These are phyloP conservation scores for Amphimedon queenslandica DNA, from an alignment of 37 sponge, comb jelly and placozoan genomes.

Conservation along the genomic window DNA sequence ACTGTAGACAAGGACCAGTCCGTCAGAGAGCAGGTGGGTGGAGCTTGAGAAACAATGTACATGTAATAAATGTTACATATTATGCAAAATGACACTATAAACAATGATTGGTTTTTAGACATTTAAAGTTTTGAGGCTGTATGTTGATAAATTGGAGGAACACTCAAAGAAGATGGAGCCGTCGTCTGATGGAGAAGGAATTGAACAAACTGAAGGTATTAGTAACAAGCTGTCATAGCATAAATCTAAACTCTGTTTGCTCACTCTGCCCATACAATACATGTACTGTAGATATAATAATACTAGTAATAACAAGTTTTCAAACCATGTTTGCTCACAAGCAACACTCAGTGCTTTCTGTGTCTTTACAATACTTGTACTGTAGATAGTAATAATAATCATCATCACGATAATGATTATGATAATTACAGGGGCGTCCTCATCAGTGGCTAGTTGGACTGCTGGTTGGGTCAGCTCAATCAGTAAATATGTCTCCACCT, in stretches of 20 bases:
- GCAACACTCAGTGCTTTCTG: neutral
- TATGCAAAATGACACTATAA: neutral
- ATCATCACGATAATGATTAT: no score
- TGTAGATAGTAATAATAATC: no score
- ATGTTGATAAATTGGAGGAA: conserved; percentile 66
- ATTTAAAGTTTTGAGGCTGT: conserved; percentile 49
- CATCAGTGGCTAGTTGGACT: neutral
- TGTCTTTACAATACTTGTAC: neutral
- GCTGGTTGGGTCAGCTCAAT: neutral
- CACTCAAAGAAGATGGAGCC: conserved; percentile 63
- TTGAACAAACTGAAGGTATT: neutral
- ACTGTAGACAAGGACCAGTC: conserved; percentile 82
- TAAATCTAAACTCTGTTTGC: neutral
- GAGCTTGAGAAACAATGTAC: neutral
- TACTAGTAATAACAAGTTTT: neutral
- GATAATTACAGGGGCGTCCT: no score
- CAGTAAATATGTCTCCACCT: no score
- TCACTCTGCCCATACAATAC: no score
- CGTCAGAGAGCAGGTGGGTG: conserved; percentile 78
- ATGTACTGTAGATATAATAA: neutral
- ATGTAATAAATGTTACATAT: neutral
- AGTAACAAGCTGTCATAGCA: no score
- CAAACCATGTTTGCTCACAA: neutral
- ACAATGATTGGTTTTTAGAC: conserved; percentile 23
- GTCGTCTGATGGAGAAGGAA: conserved; percentile 32